phyloP scores from a whole-genome alignment of 2,113 vertebrate species.

The Salvelinus sp. region DNA sequence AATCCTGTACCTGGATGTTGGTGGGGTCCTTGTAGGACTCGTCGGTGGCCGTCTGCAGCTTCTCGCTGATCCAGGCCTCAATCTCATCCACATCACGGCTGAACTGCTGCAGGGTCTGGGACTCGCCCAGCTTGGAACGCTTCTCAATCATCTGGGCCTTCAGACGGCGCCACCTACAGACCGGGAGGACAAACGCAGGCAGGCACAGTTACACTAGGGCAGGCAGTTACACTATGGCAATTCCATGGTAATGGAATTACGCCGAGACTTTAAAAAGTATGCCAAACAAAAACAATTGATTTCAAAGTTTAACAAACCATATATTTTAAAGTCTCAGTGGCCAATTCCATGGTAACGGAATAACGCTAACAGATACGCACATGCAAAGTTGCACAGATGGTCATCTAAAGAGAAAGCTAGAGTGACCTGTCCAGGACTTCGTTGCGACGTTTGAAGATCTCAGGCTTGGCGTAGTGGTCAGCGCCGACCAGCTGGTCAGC shows the following conservation, averaged over 20 bases:
- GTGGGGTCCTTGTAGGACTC: slow-evolving; percentile 99
- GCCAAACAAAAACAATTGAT: too few relatives aligned
- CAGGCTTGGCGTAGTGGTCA: slow-evolving; percentile 91
- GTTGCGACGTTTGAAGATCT: slow-evolving; percentile 86
- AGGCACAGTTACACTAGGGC: background rate
- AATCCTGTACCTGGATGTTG: slow-evolving; percentile 89
- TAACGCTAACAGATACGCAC: background rate
- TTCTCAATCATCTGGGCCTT: slow-evolving; percentile 99
- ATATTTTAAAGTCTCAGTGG: too few relatives aligned
- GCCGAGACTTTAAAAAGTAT: too few relatives aligned
- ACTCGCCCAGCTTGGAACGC: slow-evolving; percentile 94
- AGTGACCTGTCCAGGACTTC: slow-evolving; percentile 93
- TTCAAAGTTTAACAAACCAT: too few relatives aligned
- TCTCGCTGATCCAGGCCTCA: slow-evolving; percentile 99
- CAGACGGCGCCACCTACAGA: slow-evolving; percentile 88
- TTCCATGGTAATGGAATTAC: too few relatives aligned
- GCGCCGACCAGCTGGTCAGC: slow-evolving; percentile 92
- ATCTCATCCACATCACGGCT: slow-evolving; percentile 97
- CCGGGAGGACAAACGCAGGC: background rate
- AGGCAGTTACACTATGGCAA: too few relatives aligned
- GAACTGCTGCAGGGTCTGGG: slow-evolving; percentile 98
- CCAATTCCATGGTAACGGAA: too few relatives aligned
- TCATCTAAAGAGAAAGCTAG: background rate
- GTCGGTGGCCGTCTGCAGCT: slow-evolving; percentile 94
- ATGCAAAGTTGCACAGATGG: background rate